Base-by-base conservation (phyloP, 2,888 invertebrate genomes). In the Trachelus stipa region DNA sequence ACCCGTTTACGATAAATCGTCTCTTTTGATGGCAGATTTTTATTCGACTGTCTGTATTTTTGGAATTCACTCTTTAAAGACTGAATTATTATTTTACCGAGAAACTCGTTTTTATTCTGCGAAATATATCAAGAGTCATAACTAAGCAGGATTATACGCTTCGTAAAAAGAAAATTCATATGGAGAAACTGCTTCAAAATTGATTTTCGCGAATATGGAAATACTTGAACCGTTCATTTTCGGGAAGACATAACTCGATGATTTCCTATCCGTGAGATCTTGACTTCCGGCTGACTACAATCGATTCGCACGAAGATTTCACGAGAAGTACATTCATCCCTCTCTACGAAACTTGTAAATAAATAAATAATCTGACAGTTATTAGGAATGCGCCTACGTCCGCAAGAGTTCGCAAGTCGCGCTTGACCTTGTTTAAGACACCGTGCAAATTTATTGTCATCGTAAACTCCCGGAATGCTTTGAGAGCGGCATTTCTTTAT, bases 371-470 rank as follows among this genome's bases (percentile, higher is more conserved):
- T 77, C 80, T 77, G 81, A 82, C 83, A 77, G 83, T 83, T 82
- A 80, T 81, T 76, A 76, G 81, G 85, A 85, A 86, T 85, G 86
- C 81, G 85, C 86, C 68, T 81, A 85, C 85, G 86, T 82, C 79
- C 73, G 84, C 86, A 81, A 69, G 77, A 80, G 79, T 82, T 81
- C 79, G 80, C 80, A 76, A 78, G 77, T 81, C 76, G 76, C 74
- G 75, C 75, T 73, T 73, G 76, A 80, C 80, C 80, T 79, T 79
- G 80, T 79, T 77, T 79, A 75, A 73, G 78, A 76, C 31, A 34
- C 76, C 68, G 23, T 33, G 56, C 23, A 35, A 76, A 79, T 79
- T 79, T 79, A 79, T 77, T 74, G 76, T 79, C 76, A 76, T 79
- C 79, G 76, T 79, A 77, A 79, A 79, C 34, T 77, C n/a, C 30